phyloP scores from a whole-genome alignment of 2,113 vertebrate species.

The Galemys pyrenaicus region DNA sequence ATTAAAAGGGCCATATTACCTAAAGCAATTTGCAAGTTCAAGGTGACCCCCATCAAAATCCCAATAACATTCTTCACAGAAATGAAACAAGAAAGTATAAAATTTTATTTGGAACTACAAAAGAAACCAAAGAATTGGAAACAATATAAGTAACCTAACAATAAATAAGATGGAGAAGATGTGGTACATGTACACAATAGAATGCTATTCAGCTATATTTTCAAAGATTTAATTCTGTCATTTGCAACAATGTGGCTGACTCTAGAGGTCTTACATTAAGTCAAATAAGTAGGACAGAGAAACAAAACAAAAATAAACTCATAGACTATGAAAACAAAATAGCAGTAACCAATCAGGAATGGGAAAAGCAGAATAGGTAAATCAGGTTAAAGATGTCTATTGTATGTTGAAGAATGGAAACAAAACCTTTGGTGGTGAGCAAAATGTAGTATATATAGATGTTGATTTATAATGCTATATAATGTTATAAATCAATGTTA shows the following conservation, averaged over 20 bases:
- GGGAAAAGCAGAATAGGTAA: neutral
- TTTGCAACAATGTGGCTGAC: neutral
- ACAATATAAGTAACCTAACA: no score
- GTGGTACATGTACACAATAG: no score
- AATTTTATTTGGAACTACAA: neutral
- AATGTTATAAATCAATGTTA: no score
- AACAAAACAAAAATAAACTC: neutral
- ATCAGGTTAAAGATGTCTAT: neutral
- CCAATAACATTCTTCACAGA: neutral
- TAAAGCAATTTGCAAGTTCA: neutral
- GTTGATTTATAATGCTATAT: no score
- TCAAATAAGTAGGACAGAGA: no score
- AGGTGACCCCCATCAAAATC: neutral
- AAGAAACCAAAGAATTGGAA: no score
- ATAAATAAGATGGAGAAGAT: no score
- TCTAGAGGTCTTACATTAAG: neutral
- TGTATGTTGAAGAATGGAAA: neutral
- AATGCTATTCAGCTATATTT: no score
- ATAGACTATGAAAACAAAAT: neutral
- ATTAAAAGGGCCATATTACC: neutral
- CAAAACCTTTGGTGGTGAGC: neutral
- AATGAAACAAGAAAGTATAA: neutral
- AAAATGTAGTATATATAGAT: no score
- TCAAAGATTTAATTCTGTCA: neutral
- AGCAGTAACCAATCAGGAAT: neutral